Evolutionary conservation across 2,797 vertebrate species (phyloP).

Genomic region (Cercopithecus diana): DNA sequence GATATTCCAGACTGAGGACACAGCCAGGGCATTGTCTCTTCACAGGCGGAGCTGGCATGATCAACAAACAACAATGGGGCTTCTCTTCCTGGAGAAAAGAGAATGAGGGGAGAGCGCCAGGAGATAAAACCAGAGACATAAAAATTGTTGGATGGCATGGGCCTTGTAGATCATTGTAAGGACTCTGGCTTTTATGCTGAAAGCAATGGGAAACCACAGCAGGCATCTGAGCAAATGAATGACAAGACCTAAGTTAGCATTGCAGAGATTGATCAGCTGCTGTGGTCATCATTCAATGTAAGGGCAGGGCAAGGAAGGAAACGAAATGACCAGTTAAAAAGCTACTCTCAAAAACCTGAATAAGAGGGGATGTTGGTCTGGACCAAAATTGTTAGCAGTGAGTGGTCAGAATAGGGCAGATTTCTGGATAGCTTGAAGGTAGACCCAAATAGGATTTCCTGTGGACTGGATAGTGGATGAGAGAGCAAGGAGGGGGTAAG

Average conservation of each 20-base stretch:
- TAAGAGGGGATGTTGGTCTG: not conserved
- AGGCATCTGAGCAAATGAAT: not conserved
- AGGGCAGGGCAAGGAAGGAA: not conserved
- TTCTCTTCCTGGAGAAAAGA: not conserved
- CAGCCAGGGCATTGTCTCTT: not conserved
- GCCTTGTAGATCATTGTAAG: not conserved
- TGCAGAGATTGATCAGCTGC: not conserved
- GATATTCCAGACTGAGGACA: not conserved
- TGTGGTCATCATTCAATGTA: not conserved
- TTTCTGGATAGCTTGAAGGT: not conserved
- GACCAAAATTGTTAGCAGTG: no score
- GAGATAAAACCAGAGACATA: not conserved
- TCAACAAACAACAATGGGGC: not conserved
- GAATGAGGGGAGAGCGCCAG: not conserved
- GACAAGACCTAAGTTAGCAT: not conserved
- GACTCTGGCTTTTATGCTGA: not conserved
- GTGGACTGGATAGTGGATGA: not conserved
- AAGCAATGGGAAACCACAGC: not conserved
- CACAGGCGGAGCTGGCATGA: not conserved
- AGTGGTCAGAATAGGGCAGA: not conserved
- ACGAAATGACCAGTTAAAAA: not conserved
- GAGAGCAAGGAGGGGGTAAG: not conserved
- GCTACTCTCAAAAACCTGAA: not conserved
- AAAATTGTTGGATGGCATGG: not conserved
- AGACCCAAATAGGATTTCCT: not conserved